phyloP scores from a whole-genome alignment of 2,797 vertebrate species.

The Antennarius maculatus region DNA sequence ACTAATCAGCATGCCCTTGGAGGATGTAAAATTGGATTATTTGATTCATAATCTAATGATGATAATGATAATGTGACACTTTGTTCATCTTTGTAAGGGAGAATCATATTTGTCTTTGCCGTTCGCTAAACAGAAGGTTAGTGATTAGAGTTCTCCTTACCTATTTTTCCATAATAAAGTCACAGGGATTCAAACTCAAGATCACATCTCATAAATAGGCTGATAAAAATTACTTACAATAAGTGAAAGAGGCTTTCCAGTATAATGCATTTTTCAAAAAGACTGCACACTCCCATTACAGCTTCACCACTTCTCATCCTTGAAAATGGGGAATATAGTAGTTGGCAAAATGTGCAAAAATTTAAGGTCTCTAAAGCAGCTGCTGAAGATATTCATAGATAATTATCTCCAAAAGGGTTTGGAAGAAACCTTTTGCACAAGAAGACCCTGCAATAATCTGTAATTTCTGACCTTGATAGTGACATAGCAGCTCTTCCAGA shows the following conservation, averaged over 20 bases:
- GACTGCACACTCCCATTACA: neutral
- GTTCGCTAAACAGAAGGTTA: neutral
- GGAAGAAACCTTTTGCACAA: conserved; percentile 8
- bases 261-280: too few species aligned
- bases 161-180: too few species aligned
- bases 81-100: conserved; percentile 8
- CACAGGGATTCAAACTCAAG: neutral
- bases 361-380: neutral
- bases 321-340: neutral
- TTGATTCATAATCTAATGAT: conserved; percentile 28
- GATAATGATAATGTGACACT: conserved; percentile 20
- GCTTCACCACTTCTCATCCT: neutral
- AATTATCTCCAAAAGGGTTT: neutral
- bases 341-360: neutral
- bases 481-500: conserved; percentile 27
- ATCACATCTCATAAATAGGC: neutral
- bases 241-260: too few species aligned
- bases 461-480: conserved; percentile 30
- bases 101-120: conserved; percentile 10
- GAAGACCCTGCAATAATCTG: conserved; percentile 10
- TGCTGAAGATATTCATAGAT: neutral
- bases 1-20: neutral
- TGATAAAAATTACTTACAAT: neutral
- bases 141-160: conserved; percentile 11
- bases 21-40: conserved; percentile 1